Evolutionary conservation across 2,113 vertebrate genomes (phyloP).

Genomic region (Panthera uncia): DNA sequence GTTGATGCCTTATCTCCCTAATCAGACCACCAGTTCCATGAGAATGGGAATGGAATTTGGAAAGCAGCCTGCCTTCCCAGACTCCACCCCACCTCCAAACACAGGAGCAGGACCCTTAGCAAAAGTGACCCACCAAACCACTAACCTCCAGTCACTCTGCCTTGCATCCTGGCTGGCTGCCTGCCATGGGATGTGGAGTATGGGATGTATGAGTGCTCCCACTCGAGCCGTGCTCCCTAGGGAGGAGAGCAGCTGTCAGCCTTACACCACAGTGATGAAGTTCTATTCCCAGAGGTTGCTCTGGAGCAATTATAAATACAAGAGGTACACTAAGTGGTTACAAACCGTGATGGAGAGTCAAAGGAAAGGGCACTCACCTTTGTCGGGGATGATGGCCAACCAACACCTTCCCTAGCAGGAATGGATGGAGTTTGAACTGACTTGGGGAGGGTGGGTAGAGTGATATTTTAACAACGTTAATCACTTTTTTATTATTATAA

Average conservation of each 20-base stretch:
- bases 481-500: background rate
- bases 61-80: background rate
- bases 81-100: background rate
- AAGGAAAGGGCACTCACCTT: background rate
- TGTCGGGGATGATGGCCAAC: background rate
- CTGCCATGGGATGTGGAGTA: accelerated
- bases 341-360: background rate
- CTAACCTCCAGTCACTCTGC: background rate
- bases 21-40: background rate
- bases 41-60: constrained; percentile 23
- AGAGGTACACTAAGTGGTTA: background rate
- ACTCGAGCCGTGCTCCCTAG: accelerated
- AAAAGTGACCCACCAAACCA: background rate
- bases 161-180: background rate
- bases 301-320: background rate
- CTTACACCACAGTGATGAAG: accelerated
- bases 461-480: background rate
- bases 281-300: background rate
- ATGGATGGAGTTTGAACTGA: background rate
- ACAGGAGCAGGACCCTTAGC: background rate
- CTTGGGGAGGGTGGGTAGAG: background rate
- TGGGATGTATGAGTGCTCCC: too few relatives aligned
- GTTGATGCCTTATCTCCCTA: background rate
- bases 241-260: background rate
- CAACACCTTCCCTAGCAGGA: background rate